Evolutionary conservation across 2,797 vertebrate species (phyloP), one percentile per base, ranked within the genome.

Genomic region (Chiroxiphia lanceolata): DNA sequence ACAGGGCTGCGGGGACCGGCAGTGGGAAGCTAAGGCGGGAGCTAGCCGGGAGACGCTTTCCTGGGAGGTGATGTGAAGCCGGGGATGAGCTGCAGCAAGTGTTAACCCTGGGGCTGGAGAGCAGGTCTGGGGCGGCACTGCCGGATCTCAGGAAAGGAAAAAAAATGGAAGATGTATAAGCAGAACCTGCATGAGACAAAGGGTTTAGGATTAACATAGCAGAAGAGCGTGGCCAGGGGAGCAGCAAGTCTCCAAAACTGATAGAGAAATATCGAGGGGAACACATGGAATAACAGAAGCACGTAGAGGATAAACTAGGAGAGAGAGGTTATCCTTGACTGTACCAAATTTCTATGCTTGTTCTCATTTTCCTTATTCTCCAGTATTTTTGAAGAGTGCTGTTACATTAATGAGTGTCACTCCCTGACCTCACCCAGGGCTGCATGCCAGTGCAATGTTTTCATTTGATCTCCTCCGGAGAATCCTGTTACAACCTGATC

Each of bases 11-110:
- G 2, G n/a, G 31, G 21, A 19, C 6, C 27, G 22, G 17, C 13
- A 4, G n/a, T 5, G 25, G 44, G 18, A 22, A 21, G 3, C 13
- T 11, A 47, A 50, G 57, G 57, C 53, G 23, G 63, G 29, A 61
- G 23, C 38, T 23, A 70, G 25, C 16, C 27, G 2, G 10, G 31
- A 21, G 12, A 2, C 2, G 1, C 31, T 51, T 11, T 12, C 11
- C 22, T 8, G 36, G 53, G 50, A 23, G 36, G 8, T 0, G 5
- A 6, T 1, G 13, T 2, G 64, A 21, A 15, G 57, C 31, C 1
- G 0, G 5, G 31, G 20, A 20, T 4, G 31, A 48, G 29, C 33
- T 18, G 44, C 29, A 36, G n/a, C 34, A 18, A 20, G 13, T 6
- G 5, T 16, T 3, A 29, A 29, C 26, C 10, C 0, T 3, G 0